A percentile compares a stretch with the other conserved stretches of the same genome.
These are phyloP conservation scores for Fregata magnificens DNA, from an alignment of 2,113 vertebrate genomes.

Conservation along the genomic window DNA sequence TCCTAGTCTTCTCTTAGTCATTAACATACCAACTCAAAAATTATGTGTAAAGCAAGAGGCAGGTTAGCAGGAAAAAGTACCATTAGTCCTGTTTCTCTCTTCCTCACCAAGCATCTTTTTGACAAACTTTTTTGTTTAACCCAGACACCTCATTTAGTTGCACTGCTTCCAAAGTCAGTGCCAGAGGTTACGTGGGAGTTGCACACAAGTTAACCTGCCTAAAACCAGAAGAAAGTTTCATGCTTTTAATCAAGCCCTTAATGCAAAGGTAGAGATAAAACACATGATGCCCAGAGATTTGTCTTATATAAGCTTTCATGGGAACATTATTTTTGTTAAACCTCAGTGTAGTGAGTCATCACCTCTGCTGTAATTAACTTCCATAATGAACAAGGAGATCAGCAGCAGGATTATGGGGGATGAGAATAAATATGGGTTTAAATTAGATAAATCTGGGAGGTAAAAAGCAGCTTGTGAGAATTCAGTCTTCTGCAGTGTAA, in stretches of 20 bases:
- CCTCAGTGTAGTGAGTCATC: conserved; percentile 42
- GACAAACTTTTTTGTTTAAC: rapidly evolving
- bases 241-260: neutral
- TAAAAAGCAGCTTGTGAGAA: neutral
- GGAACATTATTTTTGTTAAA: conserved; percentile 24
- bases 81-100: too few relatives aligned
- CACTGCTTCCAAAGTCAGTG: neutral
- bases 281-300: neutral
- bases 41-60: rapidly evolving
- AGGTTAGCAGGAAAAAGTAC: too few relatives aligned
- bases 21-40: neutral
- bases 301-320: conserved; percentile 31
- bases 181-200: neutral
- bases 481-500: neutral
- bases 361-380: conserved; percentile 43
- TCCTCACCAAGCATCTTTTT: neutral
- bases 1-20: neutral
- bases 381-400: conserved; percentile 33
- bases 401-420: conserved; percentile 28
- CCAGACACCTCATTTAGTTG: neutral
- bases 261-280: neutral
- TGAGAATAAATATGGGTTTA: conserved; percentile 5
- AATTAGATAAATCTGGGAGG: neutral
- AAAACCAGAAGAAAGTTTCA: neutral
- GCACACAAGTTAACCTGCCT: neutral